Evolutionary conservation across 2,113 vertebrate species (phyloP).

Genomic region (Myxocyprinus asiaticus): DNA sequence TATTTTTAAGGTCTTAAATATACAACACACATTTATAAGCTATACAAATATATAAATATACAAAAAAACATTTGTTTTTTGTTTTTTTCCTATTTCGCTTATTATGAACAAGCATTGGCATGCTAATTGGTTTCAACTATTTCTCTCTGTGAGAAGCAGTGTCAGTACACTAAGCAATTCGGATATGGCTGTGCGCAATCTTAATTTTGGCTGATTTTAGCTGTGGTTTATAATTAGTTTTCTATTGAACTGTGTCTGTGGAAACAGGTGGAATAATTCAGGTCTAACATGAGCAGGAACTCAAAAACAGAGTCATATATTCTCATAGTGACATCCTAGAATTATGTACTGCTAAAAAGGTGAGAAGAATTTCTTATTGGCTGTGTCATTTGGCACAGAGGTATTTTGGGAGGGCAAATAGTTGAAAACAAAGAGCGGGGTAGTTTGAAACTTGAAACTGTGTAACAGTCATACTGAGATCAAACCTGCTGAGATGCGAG

Average conservation of each 20-base stretch:
- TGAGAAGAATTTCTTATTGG: too few relatives aligned
- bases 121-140: constrained; percentile 65
- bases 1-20: constrained; percentile 60
- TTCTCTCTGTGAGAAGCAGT: constrained; percentile 58
- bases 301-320: constrained; percentile 45
- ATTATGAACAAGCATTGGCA: constrained; percentile 66
- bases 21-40: constrained; percentile 68
- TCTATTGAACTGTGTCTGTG: neutral
- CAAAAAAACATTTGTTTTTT: constrained; percentile 57
- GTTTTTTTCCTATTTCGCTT: constrained; percentile 41
- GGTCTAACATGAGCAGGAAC: constrained; percentile 37
- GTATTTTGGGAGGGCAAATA: constrained; percentile 46
- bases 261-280: neutral
- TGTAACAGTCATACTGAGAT: constrained; percentile 73
- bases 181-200: neutral
- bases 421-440: constrained; percentile 60
- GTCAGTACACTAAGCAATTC: constrained; percentile 23
- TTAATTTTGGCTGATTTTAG: constrained; percentile 18
- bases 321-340: constrained; percentile 16
- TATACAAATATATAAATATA: constrained; percentile 81
- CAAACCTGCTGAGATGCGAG: constrained; percentile 48
- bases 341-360: neutral
- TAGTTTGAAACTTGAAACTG: constrained; percentile 63
- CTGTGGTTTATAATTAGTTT: neutral
- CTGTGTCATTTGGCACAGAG: too few relatives aligned